Base-by-base conservation (phyloP, 2,113 vertebrate species). In the Muntiacus reevesi region DNA sequence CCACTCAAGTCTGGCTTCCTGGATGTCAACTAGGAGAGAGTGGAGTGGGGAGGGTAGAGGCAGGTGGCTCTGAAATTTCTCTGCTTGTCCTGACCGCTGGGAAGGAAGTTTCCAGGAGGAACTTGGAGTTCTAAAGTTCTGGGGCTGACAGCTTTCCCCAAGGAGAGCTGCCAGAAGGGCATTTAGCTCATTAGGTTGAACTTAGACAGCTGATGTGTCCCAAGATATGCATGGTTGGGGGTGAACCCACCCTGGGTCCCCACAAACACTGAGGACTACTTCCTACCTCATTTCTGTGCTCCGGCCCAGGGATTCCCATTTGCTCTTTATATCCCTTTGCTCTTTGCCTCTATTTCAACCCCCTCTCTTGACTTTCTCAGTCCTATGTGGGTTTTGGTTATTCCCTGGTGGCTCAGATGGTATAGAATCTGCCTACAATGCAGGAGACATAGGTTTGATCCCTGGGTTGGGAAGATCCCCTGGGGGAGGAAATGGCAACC, bases 171-270 rank as follows among this genome's bases (percentile, higher is more conserved):
- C 83, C 1, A 1, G 30, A 17, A 81, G 19, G 84, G 12, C 25
- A 25, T 30, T 2, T 17, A 55, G 78, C 55, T 74, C 13, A 0
- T 6, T 13, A 11, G 2, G 7, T 87, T 40, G 50, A 43, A 19
- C 67, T n/a, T 19, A 40, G 60, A 43, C 40, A 6, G 8, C 21
- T 11, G 59, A 8, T 4, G 27, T 16, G 50, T 36, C 19, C 81
- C 40, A 12, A 19, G 10, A 30, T 1, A 7, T 3, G 40, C 91
- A 14, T 1, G 33, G 71, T 50, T 6, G 1, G 27, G 14, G 16
- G 21, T 1, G 14, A 13, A 5, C 8, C 54, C 52, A 6, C 1
- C 0, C 28, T 16, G 62, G 62, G 6, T 16, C 19, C n/a, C 62
- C 25, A 17, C 33, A 36, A 27, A 14, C 76, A 9, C 33, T 0